Evolutionary conservation across 2,797 vertebrate species (phyloP), one percentile per base, ranked within the genome.

Genomic region (Characodon lateralis): DNA sequence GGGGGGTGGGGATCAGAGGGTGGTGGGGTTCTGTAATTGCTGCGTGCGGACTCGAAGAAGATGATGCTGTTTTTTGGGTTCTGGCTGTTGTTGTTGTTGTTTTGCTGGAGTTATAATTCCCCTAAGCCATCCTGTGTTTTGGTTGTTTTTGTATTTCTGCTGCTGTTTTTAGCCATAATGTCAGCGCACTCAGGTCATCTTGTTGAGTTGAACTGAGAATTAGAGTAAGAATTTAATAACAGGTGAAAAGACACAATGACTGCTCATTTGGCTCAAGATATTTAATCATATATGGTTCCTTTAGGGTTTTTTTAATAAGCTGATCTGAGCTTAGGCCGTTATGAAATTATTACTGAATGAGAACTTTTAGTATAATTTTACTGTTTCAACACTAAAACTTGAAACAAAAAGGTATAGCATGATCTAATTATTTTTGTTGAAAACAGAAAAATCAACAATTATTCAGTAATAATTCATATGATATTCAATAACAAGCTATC

Each of bases 71-170:
- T 92, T 85, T 91, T 78, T 58, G 85, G 70, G 82, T 66, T 20
- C 73, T 82, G 76, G 82, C 87, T 77, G 90, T 86, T 77, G 91
- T 89, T 93, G 91, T 91, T 93, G 89, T 94, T 93, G 89, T 94
- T 93, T 89, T 89, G 88, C 79, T 82, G 83, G 81, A 87, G 79
- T 35, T 89, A 48, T 85, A 85, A 90, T 88, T 92, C 90, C 92
- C 92, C 63, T 20, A 43, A 83, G 92, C 71, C 87, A 65, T 78
- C 58, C 63, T 14, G 50, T 84, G 85, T 77, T 81, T 85, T 78
- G 59, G 75, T 87, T 89, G 81, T 87, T 90, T 72, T 88, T 88
- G 77, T 86, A 72, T 55, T 72, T 73, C 84, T 85, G 56, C 46
- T 80, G 55, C 73, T 71, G 78, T 90, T 91, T 92, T 91, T 82